Percentiles rank a stretch among this genome's conserved stretches.
These are phyloP conservation scores for Zingel zingel DNA, from an alignment of 2,113 vertebrate genomes.

Conservation along the genomic window DNA sequence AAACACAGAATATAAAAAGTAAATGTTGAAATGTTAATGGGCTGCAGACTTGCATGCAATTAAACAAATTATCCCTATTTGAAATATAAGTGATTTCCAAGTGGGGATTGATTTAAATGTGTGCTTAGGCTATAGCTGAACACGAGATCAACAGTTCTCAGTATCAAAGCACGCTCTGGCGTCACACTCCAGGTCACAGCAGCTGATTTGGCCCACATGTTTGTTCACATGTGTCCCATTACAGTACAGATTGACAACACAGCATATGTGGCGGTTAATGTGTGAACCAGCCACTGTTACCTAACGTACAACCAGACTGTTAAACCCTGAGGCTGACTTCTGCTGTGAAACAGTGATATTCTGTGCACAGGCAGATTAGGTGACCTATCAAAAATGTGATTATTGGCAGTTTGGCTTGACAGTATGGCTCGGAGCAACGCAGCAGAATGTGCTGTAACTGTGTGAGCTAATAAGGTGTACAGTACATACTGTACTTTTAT, in stretches of 20 bases:
- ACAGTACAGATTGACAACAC: not conserved
- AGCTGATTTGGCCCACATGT: not conserved
- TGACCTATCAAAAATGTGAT: too few relatives aligned
- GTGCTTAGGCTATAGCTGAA: too few relatives aligned
- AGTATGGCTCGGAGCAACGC: not conserved
- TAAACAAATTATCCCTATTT: not conserved
- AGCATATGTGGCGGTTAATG: not conserved
- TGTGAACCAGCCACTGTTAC: not conserved
- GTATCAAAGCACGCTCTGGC: not conserved
- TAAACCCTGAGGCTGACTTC: not conserved
- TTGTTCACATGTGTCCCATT: conserved; percentile 3
- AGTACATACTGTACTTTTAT: not conserved
- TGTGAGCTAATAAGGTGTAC: not conserved
- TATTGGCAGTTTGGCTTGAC: not conserved
- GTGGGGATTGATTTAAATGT: not conserved
- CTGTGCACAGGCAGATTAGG: too few relatives aligned
- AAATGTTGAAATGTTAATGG: not conserved
- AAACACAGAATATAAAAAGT: not conserved
- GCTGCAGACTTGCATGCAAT: not conserved
- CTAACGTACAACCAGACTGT: not conserved
- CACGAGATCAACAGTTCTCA: too few relatives aligned
- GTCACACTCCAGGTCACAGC: not conserved
- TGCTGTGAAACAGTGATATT: too few relatives aligned
- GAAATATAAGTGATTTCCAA: not conserved
- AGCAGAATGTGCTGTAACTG: not conserved